Evolutionary conservation across 2,113 vertebrate genomes (phyloP), one percentile per base, ranked within the genome.

Genomic region (Sylvietta virens): DNA sequence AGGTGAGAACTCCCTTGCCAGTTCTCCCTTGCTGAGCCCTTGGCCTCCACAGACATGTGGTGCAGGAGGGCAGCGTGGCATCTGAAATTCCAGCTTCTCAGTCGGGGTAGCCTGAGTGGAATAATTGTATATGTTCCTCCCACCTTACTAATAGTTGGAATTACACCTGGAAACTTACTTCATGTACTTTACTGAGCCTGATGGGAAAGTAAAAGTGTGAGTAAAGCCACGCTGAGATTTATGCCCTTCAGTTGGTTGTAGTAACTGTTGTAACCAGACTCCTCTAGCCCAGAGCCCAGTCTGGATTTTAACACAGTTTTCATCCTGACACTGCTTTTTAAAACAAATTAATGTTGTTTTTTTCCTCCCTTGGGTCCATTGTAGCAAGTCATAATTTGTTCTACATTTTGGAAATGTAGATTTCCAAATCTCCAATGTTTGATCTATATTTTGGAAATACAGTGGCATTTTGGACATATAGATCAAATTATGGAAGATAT

Each of bases 11-110:
- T 81, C 35, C 19, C 37, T 65, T 85, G 24, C 14, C 50, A 35
- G 24, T 45, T 78, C 1, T 30, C 13, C 73, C 69, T 66, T 58
- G 42, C 48, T 40, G 56, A 88, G 44, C 10, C 27, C 73, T 28
- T 9, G 30, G 51, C 57, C 35, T 45, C n/a, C 9, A 14, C 19
- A 33, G 51, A 22, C 0, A 0, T 1, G 3, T 26, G 53, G 8
- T 48, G 31, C 45, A 23, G 1, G 42, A 0, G 6, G 57, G 26
- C 81, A 77, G 37, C 0, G 0, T 24, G 42, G n/a, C 30, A 7
- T 50, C 89, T 82, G 37, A 45, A 56, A 13, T 61, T 81, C 16
- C 45, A 60, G 26, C 23, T 71, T 61, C 84, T 76, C 53, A 23
- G 47, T 26, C 15, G 9, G 19, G 37, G 31, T 31, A 26, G 7